Evolutionary conservation across 2,888 invertebrate species (phyloP), one percentile per base, ranked within the genome.

Genomic region (Orchesellides sinensis): DNA sequence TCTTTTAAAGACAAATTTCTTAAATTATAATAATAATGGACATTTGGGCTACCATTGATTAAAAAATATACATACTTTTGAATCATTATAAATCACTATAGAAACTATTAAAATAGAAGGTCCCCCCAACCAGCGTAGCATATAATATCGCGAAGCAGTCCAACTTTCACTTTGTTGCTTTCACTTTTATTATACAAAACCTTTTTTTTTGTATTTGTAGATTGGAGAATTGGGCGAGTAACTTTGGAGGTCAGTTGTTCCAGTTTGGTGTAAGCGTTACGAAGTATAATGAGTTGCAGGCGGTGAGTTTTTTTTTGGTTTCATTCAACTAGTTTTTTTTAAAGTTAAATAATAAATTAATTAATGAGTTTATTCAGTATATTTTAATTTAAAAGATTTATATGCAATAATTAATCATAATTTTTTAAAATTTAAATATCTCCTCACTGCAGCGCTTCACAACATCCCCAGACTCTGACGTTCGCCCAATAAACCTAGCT

Each of bases 191-290:
- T 32, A 6, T 32, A 32, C 32, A 32, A 19, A 32, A 14, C 35
- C 32, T 5, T 32, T 6, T 32, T 32, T 32, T 27, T 75, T 66
- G 59, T 84, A 85, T 81, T 90, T 90, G n/a, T 90, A 96, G 96
- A 84, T 94, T 96, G 61, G 93, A 93, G 89, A 92, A 92, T 91
- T 96, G 96, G 96, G 95, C 96, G 23, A 92, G 93, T 85, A 92
- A 92, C 81, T 92, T 97, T 83, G 96, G 96, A 35, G 93, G 93
- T 84, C 95, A 96, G 89, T 90, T 96, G 86, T 95, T 94, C 94
- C 92, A 93, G 88, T 92, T 96, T 84, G 96, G 95, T 74, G 92
- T 93, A 89, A 92, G 93, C 85, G 93, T 96, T 88, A 96, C 95
- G 40, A 94, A 94, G 90, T 93, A 94, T 69, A 92, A 93, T 87